These are phyloP conservation scores for Drosophila leonis DNA, from an alignment of 2,888 invertebrate species.

Conservation along the genomic window DNA sequence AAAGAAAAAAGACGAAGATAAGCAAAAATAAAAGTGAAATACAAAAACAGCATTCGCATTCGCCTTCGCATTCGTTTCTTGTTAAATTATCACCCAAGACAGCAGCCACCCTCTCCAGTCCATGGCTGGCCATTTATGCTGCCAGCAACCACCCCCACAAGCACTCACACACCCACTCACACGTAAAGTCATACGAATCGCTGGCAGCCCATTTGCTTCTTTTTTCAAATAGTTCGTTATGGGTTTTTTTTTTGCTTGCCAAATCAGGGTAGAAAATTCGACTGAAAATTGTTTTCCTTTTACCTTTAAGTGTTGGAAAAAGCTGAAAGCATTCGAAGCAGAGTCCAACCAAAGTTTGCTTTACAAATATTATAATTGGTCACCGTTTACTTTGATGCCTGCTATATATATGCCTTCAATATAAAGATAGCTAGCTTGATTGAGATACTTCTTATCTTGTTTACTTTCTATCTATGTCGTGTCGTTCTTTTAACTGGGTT, in stretches of 20 bases:
- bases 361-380: not conserved
- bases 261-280: constrained; percentile 5
- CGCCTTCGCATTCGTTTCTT: constrained; percentile 71
- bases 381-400: not conserved
- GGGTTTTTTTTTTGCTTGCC: not conserved
- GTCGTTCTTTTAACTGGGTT: not conserved
- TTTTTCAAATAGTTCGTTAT: constrained; percentile 25
- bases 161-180: constrained; percentile 10
- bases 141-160: constrained; percentile 34
- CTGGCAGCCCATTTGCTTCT: constrained; percentile 50
- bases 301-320: not conserved
- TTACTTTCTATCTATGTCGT: not conserved
- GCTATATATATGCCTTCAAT: not conserved
- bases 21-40: constrained; percentile 68
- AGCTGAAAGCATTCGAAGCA: not conserved
- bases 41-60: constrained; percentile 65
- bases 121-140: constrained; percentile 61
- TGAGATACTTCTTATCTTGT: not conserved
- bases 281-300: constrained; percentile 29
- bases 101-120: constrained; percentile 46
- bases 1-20: constrained; percentile 45
- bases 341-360: not conserved
- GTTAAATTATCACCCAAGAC: constrained; percentile 77
- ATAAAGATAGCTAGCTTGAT: not conserved
- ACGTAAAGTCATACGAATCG: constrained; percentile 30